Conservation (phyloP, 2,113 vertebrate genomes). For the Alosa alosa region DNA sequence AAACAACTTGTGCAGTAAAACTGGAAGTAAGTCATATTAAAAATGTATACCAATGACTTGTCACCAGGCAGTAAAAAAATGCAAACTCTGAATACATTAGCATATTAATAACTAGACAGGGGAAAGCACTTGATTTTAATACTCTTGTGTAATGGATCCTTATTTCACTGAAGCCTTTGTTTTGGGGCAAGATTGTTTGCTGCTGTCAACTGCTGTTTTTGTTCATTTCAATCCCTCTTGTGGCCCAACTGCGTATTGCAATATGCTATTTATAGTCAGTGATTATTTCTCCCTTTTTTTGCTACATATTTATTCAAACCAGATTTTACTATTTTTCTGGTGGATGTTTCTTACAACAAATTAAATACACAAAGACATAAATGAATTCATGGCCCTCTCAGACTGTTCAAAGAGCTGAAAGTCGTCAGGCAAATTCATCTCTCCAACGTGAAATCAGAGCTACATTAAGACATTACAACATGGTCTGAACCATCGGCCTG, state of each 20-base stretch:
- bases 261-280: slow-evolving; percentile 10
- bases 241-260: slow-evolving; percentile 22
- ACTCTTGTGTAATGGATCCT: slow-evolving; percentile 4
- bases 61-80: background rate
- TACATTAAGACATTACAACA: background rate
- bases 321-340: background rate
- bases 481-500: background rate
- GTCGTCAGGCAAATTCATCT: background rate
- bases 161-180: slow-evolving; percentile 11
- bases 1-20: slow-evolving; percentile 10
- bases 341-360: background rate
- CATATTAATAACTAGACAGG: slow-evolving; percentile 28
- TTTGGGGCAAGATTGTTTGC: background rate
- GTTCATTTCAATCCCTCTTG: background rate
- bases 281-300: background rate
- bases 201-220: background rate
- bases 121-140: background rate
- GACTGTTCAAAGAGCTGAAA: background rate
- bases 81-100: slow-evolving; percentile 13
- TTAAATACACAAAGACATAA: background rate
- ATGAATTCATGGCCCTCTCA: background rate
- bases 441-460: background rate
- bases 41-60: background rate
- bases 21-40: background rate
- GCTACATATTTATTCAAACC: background rate